Evolutionary conservation across 2,797 vertebrate species (phyloP).

Genomic region (Lepus oiostolus): DNA sequence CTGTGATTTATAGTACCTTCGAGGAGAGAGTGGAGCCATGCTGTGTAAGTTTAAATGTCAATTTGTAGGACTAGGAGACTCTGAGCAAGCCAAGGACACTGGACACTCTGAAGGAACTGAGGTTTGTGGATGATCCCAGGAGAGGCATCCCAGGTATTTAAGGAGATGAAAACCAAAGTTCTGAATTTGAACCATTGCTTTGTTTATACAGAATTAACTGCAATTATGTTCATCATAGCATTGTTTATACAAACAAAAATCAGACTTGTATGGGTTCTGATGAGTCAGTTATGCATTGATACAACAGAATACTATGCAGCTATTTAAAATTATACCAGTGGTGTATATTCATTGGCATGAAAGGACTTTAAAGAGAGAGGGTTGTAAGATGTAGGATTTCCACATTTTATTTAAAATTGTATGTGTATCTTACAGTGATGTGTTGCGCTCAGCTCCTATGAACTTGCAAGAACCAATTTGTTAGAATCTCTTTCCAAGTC

Average conservation of each 20-base stretch:
- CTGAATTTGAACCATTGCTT: neutral
- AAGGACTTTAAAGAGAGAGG: conserved; percentile 55
- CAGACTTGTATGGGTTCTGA: neutral
- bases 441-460: neutral
- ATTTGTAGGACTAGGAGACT: neutral
- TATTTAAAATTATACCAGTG: conserved; percentile 42
- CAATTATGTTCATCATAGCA: neutral
- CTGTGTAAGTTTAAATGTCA: neutral
- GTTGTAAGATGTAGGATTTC: conserved; percentile 30
- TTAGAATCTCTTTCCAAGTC: conserved; percentile 62
- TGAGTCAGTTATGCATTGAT: conserved; percentile 33
- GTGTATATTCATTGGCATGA: conserved; percentile 32
- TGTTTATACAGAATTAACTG: conserved; percentile 3
- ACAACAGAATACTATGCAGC: neutral
- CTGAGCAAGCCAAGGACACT: neutral
- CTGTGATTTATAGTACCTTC: too few species aligned
- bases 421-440: neutral
- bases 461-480: conserved; percentile 27
- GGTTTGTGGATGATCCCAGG: neutral
- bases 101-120: neutral
- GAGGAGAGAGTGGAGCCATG: neutral
- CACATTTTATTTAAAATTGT: conserved; percentile 54
- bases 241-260: conserved; percentile 30
- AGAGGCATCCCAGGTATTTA: neutral
- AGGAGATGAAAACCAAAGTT: neutral